Evolutionary conservation across 2,113 vertebrate species (phyloP).

Genomic region (Tamias sibiricus): DNA sequence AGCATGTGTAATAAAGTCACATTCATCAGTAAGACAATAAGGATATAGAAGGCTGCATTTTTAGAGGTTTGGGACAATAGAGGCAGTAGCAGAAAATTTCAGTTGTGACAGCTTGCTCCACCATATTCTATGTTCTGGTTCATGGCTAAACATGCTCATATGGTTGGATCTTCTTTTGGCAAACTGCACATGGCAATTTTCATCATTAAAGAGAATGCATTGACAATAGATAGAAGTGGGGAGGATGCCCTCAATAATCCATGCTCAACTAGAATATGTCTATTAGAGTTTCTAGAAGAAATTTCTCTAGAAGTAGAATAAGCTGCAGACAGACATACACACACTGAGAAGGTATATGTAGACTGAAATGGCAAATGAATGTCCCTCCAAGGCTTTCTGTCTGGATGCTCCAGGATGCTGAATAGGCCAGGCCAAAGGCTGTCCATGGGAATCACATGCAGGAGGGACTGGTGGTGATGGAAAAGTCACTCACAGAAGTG

Average conservation of each 20-base stretch:
- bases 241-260: background rate
- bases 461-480: background rate
- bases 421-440: background rate
- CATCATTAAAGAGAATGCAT: background rate
- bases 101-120: background rate
- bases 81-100: background rate
- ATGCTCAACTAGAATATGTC: background rate
- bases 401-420: background rate
- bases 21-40: background rate
- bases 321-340: background rate
- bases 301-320: background rate
- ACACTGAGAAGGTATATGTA: background rate
- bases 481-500: background rate
- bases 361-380: background rate
- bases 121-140: background rate
- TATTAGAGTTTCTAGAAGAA: background rate
- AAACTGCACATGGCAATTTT: background rate
- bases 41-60: background rate
- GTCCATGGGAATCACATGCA: fast-evolving
- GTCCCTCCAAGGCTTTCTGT: background rate
- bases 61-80: background rate
- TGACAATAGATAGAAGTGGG: background rate
- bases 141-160: fast-evolving
- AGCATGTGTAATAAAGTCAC: background rate
- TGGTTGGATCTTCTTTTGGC: background rate